These are phyloP conservation scores for Galago senegalensis DNA, from an alignment of 2,797 vertebrate genomes.

Conservation along the genomic window DNA sequence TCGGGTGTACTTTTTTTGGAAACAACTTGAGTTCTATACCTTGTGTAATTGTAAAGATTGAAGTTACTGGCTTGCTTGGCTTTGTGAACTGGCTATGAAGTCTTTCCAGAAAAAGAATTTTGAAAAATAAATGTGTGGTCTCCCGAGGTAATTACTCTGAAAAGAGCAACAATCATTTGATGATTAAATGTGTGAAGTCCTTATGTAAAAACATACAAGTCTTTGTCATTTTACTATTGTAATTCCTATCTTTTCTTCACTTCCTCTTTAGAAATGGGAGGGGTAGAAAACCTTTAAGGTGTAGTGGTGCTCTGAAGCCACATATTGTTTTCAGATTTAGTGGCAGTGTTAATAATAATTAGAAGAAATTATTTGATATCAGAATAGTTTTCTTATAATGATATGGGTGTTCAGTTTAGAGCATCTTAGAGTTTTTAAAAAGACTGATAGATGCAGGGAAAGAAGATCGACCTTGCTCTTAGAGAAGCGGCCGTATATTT, in stretches of 20 bases:
- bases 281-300: conserved; percentile 1
- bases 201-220: background rate
- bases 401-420: conserved; percentile 41
- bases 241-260: background rate
- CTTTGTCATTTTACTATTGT: background rate
- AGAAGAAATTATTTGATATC: background rate
- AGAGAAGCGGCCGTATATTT: background rate
- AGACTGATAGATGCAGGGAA: background rate
- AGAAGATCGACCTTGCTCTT: conserved; percentile 10
- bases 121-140: background rate
- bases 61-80: background rate
- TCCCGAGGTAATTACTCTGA: background rate
- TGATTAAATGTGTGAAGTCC: background rate
- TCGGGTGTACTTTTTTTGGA: background rate
- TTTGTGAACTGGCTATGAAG: background rate
- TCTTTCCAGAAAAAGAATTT: background rate
- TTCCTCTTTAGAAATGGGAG: conserved; percentile 12
- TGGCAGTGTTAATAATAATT: background rate
- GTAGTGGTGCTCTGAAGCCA: background rate
- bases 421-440: background rate
- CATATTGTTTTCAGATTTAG: background rate
- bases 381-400: conserved; percentile 22
- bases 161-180: background rate
- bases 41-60: background rate
- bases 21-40: background rate